phyloP scores from a whole-genome alignment of 2,113 vertebrate species.

The Camelus bactrianus region DNA sequence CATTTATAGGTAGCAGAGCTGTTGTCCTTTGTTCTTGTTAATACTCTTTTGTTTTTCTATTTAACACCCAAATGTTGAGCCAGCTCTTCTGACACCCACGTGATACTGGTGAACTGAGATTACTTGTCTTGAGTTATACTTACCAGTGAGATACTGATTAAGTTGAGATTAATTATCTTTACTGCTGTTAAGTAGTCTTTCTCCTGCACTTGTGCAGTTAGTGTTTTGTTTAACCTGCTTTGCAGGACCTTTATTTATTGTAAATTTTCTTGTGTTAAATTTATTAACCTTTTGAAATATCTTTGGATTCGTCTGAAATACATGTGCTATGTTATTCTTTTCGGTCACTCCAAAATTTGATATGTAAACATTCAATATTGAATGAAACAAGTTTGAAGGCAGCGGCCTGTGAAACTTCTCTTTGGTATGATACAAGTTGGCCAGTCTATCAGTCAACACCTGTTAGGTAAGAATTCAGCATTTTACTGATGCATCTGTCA shows the following conservation, averaged over 20 bases:
- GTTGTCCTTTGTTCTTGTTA: not conserved
- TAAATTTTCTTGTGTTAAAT: not conserved
- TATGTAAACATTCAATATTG: not conserved
- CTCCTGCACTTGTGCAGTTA: too few relatives aligned
- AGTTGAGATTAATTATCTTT: not conserved
- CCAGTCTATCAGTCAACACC: not conserved
- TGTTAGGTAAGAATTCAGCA: not conserved
- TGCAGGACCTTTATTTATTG: not conserved
- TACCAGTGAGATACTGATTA: too few relatives aligned
- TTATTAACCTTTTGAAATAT: not conserved
- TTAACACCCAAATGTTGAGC: not conserved
- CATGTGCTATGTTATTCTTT: not conserved
- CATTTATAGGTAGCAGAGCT: not conserved
- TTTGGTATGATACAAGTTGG: not conserved
- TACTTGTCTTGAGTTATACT: too few relatives aligned
- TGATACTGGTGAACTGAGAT: too few relatives aligned
- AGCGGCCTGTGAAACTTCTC: not conserved
- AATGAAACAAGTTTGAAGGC: not conserved
- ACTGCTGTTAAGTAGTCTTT: not conserved
- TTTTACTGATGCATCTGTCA: not conserved
- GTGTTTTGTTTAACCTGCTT: not conserved
- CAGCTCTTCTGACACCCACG: not conserved
- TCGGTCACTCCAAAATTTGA: not conserved
- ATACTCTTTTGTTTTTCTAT: not conserved
- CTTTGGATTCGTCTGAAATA: not conserved